Conservation (phyloP, 2,888 invertebrate genomes). For the Neuroscelio doddi region DNA sequence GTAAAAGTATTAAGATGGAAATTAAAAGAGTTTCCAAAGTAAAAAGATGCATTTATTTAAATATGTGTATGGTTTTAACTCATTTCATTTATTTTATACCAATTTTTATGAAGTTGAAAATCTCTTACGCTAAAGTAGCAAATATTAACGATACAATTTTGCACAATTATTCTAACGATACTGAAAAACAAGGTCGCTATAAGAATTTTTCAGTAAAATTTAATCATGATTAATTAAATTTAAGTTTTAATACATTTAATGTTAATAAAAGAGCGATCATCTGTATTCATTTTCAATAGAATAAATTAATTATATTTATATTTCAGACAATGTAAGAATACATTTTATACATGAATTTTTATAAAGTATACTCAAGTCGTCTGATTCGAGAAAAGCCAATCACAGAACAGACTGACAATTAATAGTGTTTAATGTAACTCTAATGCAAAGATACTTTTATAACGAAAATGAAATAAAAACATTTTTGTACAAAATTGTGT, state of each 20-base stretch:
- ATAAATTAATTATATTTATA: conserved; percentile 22
- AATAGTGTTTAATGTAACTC: conserved; percentile 28
- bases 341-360: conserved; percentile 21
- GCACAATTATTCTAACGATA: neutral
- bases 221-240: conserved; percentile 41
- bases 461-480: conserved; percentile 29
- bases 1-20: too few relatives aligned
- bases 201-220: neutral
- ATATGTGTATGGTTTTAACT: too few relatives aligned
- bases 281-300: conserved; percentile 9
- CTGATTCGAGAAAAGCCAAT: conserved; percentile 23
- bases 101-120: too few relatives aligned
- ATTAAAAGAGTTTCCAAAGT: too few relatives aligned
- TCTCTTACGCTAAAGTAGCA: too few relatives aligned
- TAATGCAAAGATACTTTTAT: conserved; percentile 41
- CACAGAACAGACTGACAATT: conserved; percentile 24
- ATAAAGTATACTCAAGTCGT: conserved; percentile 10
- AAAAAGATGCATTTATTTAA: too few relatives aligned
- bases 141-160: too few relatives aligned
- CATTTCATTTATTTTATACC: too few relatives aligned
- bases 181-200: neutral
- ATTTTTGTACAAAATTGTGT: conserved; percentile 29
- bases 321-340: conserved; percentile 3
- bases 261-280: neutral
- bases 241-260: conserved; percentile 41